Conservation (phyloP, 2,797 vertebrate species). For the Dromococcyx pavoninus region DNA sequence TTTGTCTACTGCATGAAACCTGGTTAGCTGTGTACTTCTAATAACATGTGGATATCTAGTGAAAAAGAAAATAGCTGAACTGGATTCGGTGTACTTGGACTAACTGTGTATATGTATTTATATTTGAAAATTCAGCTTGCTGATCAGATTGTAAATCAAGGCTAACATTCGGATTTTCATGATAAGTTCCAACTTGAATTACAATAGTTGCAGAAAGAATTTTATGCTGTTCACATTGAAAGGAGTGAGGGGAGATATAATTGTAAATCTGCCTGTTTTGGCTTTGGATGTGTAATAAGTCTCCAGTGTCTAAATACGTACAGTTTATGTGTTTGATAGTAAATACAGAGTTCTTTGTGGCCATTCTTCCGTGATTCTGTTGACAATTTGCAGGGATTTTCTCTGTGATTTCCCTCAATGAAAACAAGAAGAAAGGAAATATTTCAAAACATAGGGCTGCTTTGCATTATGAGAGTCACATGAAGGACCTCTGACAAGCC, state of each 20-base stretch:
- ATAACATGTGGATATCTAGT: conserved; percentile 76
- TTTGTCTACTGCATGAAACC: conserved; percentile 85
- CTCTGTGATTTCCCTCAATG: conserved; percentile 56
- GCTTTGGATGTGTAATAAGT: conserved; percentile 45
- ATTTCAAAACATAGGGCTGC: conserved; percentile 46
- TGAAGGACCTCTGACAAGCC: conserved; percentile 62
- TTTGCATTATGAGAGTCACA: conserved; percentile 59
- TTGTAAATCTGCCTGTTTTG: conserved; percentile 33
- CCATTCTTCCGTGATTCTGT: conserved; percentile 41
- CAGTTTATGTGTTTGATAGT: conserved; percentile 36
- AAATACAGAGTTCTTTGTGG: conserved; percentile 5
- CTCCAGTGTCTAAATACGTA: conserved; percentile 56
- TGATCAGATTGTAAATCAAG: not conserved
- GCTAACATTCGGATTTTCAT: not conserved
- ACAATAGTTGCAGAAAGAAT: not conserved
- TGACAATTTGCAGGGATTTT: conserved; percentile 55
- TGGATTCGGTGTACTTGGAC: conserved; percentile 74
- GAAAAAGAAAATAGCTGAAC: conserved; percentile 79
- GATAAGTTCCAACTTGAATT: conserved; percentile 7
- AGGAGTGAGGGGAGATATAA: not conserved
- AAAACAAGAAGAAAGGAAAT: conserved; percentile 64
- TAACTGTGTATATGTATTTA: conserved; percentile 17
- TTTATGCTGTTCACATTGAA: not conserved
- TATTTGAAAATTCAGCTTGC: not conserved
- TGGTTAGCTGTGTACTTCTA: conserved; percentile 83